Evolutionary conservation across 2,888 invertebrate genomes (phyloP).

Genomic region (Epinotia bilunana): DNA sequence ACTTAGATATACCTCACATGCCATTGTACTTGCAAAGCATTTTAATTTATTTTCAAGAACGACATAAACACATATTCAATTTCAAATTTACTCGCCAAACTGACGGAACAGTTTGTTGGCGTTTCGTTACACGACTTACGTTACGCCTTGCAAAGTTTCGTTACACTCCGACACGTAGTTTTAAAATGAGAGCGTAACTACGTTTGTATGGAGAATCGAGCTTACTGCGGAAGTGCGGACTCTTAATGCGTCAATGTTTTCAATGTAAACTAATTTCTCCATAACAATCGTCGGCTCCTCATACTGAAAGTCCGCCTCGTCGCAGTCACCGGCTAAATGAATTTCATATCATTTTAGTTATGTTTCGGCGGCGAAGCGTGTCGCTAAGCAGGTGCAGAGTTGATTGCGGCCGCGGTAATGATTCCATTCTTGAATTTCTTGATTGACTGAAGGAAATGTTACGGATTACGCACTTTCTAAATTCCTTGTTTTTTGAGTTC

Average conservation of each 20-base stretch:
- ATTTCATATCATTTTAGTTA: conserved; percentile 33
- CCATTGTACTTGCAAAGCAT: too few relatives aligned
- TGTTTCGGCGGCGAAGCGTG: conserved; percentile 28
- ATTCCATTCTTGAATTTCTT: conserved; percentile 35
- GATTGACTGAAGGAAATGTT: conserved; percentile 22
- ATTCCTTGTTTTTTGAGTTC: conserved; percentile 2
- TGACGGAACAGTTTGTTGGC: too few relatives aligned
- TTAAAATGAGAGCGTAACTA: too few relatives aligned
- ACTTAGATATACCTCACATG: too few relatives aligned
- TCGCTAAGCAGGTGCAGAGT: conserved; percentile 40
- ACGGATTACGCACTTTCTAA: conserved; percentile 24
- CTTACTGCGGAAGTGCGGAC: too few relatives aligned
- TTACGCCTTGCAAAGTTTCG: too few relatives aligned
- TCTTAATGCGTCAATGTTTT: conserved; percentile 9
- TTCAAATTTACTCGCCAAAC: too few relatives aligned
- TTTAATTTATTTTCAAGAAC: too few relatives aligned
- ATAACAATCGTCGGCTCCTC: conserved; percentile 27
- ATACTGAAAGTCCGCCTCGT: conserved; percentile 22
- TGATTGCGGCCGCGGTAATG: conserved; percentile 32
- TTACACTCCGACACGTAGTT: too few relatives aligned
- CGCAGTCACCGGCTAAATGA: conserved; percentile 35
- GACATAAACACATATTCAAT: too few relatives aligned
- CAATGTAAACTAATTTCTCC: conserved; percentile 21
- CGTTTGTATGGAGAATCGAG: too few relatives aligned
- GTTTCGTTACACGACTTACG: too few relatives aligned